Percentiles rank a stretch among this genome's conserved stretches.
Evolutionary conservation across 2,113 vertebrate genomes (phyloP).

Genomic region (Sorex fumeus): DNA sequence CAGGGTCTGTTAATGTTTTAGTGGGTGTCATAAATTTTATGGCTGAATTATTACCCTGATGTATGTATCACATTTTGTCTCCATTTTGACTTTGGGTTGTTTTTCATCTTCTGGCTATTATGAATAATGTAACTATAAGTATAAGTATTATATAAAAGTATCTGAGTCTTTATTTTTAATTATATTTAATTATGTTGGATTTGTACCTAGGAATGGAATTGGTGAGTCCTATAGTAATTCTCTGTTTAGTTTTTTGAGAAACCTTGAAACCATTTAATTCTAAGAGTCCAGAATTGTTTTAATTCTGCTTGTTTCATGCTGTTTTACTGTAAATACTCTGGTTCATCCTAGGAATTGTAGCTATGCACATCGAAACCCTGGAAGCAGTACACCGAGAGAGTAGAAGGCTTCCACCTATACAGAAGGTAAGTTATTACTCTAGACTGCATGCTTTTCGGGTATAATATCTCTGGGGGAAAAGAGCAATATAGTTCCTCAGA

Average conservation of each 20-base stretch:
- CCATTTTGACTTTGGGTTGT: conserved; percentile 20
- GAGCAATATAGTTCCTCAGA: not conserved
- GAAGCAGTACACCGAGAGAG: conserved; percentile 98
- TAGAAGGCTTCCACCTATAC: conserved; percentile 97
- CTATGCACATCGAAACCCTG: conserved; percentile 98
- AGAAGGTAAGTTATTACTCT: conserved; percentile 92
- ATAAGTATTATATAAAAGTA: not conserved
- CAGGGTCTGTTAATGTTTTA: conserved; percentile 3
- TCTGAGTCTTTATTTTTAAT: conserved; percentile 52
- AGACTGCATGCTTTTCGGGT: not conserved
- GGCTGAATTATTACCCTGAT: not conserved
- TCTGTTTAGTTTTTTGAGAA: conserved; percentile 62
- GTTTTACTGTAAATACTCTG: conserved; percentile 75
- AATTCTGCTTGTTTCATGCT: conserved; percentile 60
- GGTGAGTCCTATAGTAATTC: conserved; percentile 28
- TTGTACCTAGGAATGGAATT: conserved; percentile 39
- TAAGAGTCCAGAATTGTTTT: conserved; percentile 61
- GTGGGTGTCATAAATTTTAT: conserved; percentile 34
- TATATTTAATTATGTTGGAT: not conserved
- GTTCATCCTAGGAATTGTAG: conserved; percentile 94
- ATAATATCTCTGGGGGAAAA: conserved; percentile 4
- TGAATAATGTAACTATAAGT: conserved; percentile 4
- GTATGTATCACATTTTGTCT: conserved; percentile 6
- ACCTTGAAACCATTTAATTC: conserved; percentile 41
- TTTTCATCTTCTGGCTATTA: not conserved